Conservation (phyloP, 2,797 vertebrate genomes). For the Falco berigora region DNA sequence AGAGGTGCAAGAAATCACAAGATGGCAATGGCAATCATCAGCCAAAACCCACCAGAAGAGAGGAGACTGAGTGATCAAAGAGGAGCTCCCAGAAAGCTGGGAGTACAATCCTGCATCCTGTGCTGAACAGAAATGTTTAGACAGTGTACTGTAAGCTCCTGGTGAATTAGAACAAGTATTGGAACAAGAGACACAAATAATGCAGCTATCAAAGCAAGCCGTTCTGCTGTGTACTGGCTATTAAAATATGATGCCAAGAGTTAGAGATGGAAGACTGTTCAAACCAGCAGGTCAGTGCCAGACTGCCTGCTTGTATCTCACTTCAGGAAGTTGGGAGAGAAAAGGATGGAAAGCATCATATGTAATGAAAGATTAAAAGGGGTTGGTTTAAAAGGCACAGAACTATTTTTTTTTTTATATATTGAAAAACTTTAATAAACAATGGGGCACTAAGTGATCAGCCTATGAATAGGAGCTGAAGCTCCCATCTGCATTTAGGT, state of each 20-base stretch:
- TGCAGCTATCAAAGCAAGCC: not conserved
- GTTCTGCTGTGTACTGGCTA: not conserved
- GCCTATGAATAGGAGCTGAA: not conserved
- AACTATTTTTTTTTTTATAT: not conserved
- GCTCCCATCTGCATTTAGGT: not conserved
- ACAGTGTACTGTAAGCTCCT: not conserved
- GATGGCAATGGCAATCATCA: not conserved
- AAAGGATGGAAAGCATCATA: not conserved
- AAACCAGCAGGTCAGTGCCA: not conserved
- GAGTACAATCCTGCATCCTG: not conserved
- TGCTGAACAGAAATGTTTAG: not conserved
- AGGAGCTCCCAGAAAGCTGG: not conserved
- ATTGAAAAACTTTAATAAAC: not conserved
- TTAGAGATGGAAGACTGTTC: not conserved
- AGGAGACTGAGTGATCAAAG: not conserved
- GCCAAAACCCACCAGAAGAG: not conserved
- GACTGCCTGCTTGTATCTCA: not conserved
- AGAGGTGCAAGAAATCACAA: not conserved
- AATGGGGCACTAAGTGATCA: not conserved
- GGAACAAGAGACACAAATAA: not conserved
- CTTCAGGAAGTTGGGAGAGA: not conserved
- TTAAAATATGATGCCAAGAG: not conserved
- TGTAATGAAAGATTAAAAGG: not conserved
- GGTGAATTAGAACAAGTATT: not conserved
- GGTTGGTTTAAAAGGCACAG: not conserved